These are phyloP conservation scores for Eristalis arbustorum DNA, from an alignment of 2,888 invertebrate species.

Conservation along the genomic window DNA sequence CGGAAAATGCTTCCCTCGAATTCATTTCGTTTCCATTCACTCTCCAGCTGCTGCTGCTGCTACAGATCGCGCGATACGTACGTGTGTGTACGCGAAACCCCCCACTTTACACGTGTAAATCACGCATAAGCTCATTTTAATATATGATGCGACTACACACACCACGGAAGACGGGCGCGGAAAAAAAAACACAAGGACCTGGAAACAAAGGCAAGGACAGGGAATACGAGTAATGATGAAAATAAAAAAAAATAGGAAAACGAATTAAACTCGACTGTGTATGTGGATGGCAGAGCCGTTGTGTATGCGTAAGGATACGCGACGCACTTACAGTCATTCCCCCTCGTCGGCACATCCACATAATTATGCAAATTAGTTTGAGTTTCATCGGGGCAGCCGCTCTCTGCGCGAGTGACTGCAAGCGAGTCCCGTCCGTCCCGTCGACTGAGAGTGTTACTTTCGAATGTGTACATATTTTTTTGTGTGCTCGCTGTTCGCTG, in stretches of 20 bases:
- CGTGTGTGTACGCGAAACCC: constrained; percentile 10
- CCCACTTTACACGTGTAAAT: constrained; percentile 69
- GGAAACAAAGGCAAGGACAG: constrained; percentile 61
- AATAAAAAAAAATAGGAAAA: constrained; percentile 51
- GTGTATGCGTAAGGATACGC: constrained; percentile 56
- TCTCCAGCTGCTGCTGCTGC: constrained; percentile 58
- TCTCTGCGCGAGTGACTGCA: constrained; percentile 33
- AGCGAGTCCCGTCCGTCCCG: constrained; percentile 20
- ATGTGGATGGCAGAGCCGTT: constrained; percentile 40
- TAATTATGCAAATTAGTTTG: constrained; percentile 70
- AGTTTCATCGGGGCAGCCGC: constrained; percentile 34
- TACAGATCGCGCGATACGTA: background rate
- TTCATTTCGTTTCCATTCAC: constrained; percentile 35
- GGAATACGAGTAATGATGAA: constrained; percentile 47
- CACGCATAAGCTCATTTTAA: constrained; percentile 68
- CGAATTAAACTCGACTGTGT: constrained; percentile 60
- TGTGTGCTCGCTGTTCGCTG: background rate
- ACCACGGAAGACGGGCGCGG: constrained; percentile 29
- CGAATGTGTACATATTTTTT: background rate
- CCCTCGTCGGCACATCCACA: constrained; percentile 58
- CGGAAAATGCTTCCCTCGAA: constrained; percentile 25
- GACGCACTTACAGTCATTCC: constrained; percentile 55
- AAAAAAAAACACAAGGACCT: constrained; percentile 18
- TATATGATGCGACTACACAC: constrained; percentile 65
- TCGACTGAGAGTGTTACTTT: background rate